Evolutionary conservation across 2,888 invertebrate genomes (phyloP).

Genomic region (Nephrocerus scutellatus): DNA sequence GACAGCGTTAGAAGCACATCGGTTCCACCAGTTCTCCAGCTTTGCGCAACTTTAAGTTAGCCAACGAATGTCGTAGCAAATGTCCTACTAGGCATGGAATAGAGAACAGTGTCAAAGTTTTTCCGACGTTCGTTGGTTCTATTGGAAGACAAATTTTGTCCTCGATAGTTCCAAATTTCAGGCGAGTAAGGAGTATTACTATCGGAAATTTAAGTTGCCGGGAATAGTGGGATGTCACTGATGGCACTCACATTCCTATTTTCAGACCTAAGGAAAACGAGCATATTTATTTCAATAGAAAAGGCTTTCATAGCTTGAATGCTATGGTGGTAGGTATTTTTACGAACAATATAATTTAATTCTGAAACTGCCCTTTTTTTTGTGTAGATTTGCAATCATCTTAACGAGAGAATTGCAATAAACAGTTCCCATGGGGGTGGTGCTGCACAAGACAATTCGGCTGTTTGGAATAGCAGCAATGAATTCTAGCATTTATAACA

Average conservation of each 20-base stretch:
- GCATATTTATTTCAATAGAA: conserved; percentile 9
- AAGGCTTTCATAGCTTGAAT: conserved; percentile 8
- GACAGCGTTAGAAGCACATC: no score
- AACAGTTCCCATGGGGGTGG: conserved; percentile 1
- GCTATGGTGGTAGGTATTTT: conserved; percentile 5
- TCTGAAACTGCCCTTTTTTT: neutral
- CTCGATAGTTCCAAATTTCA: no score
- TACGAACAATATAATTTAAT: conserved; percentile 1
- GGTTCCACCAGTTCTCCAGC: no score
- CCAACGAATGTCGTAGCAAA: no score
- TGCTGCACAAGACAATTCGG: conserved; percentile 6
- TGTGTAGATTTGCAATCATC: conserved; percentile 7
- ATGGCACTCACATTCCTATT: no score
- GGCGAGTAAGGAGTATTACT: conserved; percentile 3
- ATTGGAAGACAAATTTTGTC: no score
- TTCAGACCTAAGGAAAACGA: no score
- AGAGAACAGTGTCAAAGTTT: neutral
- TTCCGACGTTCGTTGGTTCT: neutral
- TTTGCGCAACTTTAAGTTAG: no score
- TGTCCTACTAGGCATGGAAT: conserved; percentile 1
- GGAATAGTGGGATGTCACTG: no score
- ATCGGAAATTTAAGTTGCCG: neutral
- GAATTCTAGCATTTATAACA: conserved; percentile 2
- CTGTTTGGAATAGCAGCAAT: conserved; percentile 9
- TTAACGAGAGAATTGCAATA: neutral